Evolutionary conservation across 2,888 invertebrate genomes (phyloP).

Genomic region (Stenichneumon culpator): DNA sequence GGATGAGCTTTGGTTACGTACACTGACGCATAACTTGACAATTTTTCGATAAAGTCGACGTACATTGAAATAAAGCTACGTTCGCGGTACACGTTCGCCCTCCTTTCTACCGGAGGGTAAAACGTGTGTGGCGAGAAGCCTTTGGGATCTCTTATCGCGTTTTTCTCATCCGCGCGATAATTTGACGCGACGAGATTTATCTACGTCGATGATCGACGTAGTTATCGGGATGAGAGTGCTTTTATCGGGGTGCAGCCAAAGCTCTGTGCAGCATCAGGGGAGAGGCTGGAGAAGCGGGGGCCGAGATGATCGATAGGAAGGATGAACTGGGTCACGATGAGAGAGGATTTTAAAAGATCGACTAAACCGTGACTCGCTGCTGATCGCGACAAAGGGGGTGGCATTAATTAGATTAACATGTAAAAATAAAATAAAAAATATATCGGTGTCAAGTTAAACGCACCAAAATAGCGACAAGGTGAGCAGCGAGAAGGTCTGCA

Average conservation of each 20-base stretch:
- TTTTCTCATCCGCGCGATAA: slow-evolving; percentile 27
- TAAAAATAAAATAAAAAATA: neutral
- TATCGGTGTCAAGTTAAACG: no score
- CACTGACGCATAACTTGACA: neutral
- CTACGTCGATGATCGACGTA: slow-evolving; percentile 48
- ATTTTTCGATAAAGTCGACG: slow-evolving; percentile 3
- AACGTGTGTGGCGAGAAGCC: slow-evolving; percentile 12
- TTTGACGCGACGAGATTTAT: slow-evolving; percentile 50
- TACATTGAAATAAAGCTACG: neutral
- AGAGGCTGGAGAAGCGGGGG: neutral
- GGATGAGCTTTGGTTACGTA: slow-evolving; percentile 9
- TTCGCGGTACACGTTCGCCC: neutral
- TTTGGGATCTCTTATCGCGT: slow-evolving; percentile 7
- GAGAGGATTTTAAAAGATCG: slow-evolving; percentile 6
- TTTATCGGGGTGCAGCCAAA: slow-evolving; percentile 34
- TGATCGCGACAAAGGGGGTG: neutral
- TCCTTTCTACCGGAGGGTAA: slow-evolving; percentile 10
- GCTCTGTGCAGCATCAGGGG: slow-evolving; percentile 24
- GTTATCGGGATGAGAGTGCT: slow-evolving; percentile 40
- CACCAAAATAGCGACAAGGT: no score
- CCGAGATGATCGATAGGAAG: neutral
- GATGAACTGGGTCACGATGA: slow-evolving; percentile 15
- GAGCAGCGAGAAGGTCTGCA: no score
- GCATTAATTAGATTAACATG: neutral
- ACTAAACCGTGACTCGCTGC: neutral